Percentiles rank a stretch among this genome's conserved stretches.
Evolutionary conservation across 2,888 invertebrate genomes (phyloP).

Genomic region (Venustoraphidia nigricollis): DNA sequence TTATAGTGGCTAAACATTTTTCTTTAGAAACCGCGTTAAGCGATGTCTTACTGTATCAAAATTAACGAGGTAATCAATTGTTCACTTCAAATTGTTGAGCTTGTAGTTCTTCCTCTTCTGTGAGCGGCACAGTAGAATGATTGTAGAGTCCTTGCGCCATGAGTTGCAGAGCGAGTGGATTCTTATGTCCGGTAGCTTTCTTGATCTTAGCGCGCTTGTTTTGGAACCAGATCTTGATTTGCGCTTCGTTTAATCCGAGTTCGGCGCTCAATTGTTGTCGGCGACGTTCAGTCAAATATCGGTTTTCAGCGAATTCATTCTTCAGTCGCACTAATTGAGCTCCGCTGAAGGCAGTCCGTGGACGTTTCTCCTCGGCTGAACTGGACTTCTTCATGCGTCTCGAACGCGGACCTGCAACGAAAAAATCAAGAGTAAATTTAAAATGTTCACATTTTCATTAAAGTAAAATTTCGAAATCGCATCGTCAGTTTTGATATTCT

Average conservation of each 20-base stretch:
- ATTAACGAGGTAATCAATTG: too few species aligned
- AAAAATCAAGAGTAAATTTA: constrained; percentile 4
- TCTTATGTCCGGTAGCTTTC: constrained; percentile 73
- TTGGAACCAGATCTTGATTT: constrained; percentile 97
- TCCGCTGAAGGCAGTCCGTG: constrained; percentile 89
- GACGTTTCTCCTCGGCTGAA: constrained; percentile 68
- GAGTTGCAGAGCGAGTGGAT: constrained; percentile 73
- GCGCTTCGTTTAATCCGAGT: constrained; percentile 85
- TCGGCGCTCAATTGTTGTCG: constrained; percentile 83
- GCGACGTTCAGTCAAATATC: constrained; percentile 82
- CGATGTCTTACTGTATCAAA: too few species aligned
- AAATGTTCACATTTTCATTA: background rate
- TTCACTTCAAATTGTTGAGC: too few species aligned
- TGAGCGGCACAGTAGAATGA: constrained; percentile 62
- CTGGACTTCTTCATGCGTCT: constrained; percentile 33
- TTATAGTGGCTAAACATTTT: too few species aligned
- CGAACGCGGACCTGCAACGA: constrained; percentile 39
- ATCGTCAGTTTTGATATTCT: too few species aligned
- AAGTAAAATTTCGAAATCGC: background rate
- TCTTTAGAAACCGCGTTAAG: too few species aligned
- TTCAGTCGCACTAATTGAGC: constrained; percentile 84
- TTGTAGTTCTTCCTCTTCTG: constrained; percentile 46
- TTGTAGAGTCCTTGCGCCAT: constrained; percentile 93
- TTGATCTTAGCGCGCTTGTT: constrained; percentile 95
- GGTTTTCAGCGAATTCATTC: constrained; percentile 85